Base-by-base conservation (phyloP, 2,113 vertebrate genomes). In the Syngnathoides biaculeatus region DNA sequence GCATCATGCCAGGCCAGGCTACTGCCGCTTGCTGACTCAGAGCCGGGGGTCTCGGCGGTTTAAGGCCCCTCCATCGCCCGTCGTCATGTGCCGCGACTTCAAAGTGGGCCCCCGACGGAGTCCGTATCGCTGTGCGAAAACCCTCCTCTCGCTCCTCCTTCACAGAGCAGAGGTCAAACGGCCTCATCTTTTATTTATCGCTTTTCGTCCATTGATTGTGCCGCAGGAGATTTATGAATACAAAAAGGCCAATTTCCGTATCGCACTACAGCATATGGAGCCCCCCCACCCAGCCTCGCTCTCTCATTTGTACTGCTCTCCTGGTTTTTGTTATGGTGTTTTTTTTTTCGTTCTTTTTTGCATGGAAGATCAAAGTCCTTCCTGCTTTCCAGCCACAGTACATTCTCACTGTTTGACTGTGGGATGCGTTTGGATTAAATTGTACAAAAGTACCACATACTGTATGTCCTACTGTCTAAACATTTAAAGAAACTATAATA, bases 151-250 rank as follows among this genome's bases (percentile, higher is more conserved):
- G n/a, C n/a, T 38, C 72, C 68, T 71, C 57, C 35, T 68, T 71
- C 62, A 50, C 53, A 4, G 76, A 69, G 73, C 68, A 68, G 76
- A 80, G 83, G 87, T 89, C 83, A 81, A 78, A 65, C 73, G 6
- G 64, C 71, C 79, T 88, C 86, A 82, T 86, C 83, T 87, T 87
- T 86, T 86, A 88, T 85, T 76, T 78, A 84, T 84, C 68, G 53
- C 73, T 76, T 69, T 69, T 71, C 14, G 73, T 57, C 43, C 79
- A 81, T 84, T 88, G 79, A 84, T 88, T 84, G 78, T 5, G 43
- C 77, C 74, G 43, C 69, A 53, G 77, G 64, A 85, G 72, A 82
- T 85, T 81, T 82, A 80, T 74, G 80, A 79, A 74, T 74, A 77
- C 74, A 67, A 73, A 79, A 64, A 64, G 47, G 62, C 58, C 69